Percentiles rank a stretch among this genome's conserved stretches.
Evolutionary conservation across 2,113 vertebrate genomes (phyloP).

Genomic region (Corydoras sp.): DNA sequence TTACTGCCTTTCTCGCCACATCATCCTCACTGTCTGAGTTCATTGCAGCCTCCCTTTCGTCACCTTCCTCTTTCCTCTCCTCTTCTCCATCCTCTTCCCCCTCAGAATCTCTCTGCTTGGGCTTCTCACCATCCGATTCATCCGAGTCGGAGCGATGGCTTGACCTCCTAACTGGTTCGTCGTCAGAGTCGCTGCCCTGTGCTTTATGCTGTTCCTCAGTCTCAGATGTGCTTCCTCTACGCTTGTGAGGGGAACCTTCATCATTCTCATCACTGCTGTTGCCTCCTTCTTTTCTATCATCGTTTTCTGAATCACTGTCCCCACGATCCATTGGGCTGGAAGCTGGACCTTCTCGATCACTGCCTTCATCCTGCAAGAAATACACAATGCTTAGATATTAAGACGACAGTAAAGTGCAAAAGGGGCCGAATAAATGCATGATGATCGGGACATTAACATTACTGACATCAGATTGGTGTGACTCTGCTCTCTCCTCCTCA

Average conservation of each 20-base stretch:
- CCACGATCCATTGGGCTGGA: conserved; percentile 47
- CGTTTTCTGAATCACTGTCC: conserved; percentile 57
- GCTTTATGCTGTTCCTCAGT: conserved; percentile 51
- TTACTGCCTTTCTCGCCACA: conserved; percentile 46
- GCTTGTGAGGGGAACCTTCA: conserved; percentile 56
- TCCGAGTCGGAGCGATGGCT: conserved; percentile 48
- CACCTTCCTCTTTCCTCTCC: conserved; percentile 43
- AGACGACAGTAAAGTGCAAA: no score
- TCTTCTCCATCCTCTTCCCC: conserved; percentile 63
- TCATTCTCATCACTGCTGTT: conserved; percentile 62
- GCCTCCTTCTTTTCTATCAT: conserved; percentile 41
- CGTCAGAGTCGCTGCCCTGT: conserved; percentile 58
- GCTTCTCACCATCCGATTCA: conserved; percentile 64
- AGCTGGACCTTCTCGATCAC: conserved; percentile 69
- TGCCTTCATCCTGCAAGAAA: conserved; percentile 74
- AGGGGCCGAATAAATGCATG: no score
- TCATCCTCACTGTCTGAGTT: conserved; percentile 59
- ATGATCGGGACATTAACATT: background rate
- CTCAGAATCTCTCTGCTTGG: conserved; percentile 66
- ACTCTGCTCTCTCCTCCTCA: conserved; percentile 78
- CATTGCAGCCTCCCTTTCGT: conserved; percentile 42
- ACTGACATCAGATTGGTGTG: conserved; percentile 77
- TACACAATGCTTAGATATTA: no score
- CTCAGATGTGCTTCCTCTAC: conserved; percentile 50
- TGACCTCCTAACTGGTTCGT: conserved; percentile 42